These are phyloP conservation scores for Catharus fuscescens DNA, from an alignment of 2,113 vertebrate species.

Conservation along the genomic window DNA sequence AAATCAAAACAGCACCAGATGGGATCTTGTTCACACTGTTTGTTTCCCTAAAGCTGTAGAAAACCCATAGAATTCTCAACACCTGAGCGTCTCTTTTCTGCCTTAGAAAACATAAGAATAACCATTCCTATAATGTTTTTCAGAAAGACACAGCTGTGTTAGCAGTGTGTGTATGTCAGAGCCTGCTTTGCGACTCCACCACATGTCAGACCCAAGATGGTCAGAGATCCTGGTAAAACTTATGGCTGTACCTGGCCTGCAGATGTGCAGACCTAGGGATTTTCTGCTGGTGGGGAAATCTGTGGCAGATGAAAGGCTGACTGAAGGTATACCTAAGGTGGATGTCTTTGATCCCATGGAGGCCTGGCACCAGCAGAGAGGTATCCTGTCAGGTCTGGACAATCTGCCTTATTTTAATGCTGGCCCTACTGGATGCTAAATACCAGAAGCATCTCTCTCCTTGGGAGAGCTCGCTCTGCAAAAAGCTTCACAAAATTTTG, in stretches of 20 bases:
- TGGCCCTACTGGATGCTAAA: background rate
- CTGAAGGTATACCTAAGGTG: background rate
- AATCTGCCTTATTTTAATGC: background rate
- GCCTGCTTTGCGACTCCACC: background rate
- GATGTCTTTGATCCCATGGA: background rate
- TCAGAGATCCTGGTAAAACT: background rate
- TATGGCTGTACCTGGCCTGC: conserved; percentile 34
- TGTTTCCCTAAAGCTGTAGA: background rate
- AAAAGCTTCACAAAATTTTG: background rate
- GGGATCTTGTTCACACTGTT: background rate
- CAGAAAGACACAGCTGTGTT: background rate
- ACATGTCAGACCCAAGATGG: background rate
- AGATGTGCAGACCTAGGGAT: conserved; percentile 15
- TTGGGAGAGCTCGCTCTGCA: fast-evolving
- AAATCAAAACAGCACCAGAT: background rate
- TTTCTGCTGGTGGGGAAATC: background rate
- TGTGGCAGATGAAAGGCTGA: background rate
- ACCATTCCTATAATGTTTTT: background rate
- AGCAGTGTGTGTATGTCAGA: fast-evolving
- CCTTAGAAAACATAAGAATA: background rate
- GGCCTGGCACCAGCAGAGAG: background rate
- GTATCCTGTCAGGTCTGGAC: background rate
- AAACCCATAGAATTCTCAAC: background rate
- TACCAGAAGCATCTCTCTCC: background rate
- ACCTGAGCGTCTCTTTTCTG: background rate